Evolutionary conservation across 1,140 invertebrate species (phyloP), one percentile per base, ranked within the genome.

Genomic region (Caerostris darwini): DNA sequence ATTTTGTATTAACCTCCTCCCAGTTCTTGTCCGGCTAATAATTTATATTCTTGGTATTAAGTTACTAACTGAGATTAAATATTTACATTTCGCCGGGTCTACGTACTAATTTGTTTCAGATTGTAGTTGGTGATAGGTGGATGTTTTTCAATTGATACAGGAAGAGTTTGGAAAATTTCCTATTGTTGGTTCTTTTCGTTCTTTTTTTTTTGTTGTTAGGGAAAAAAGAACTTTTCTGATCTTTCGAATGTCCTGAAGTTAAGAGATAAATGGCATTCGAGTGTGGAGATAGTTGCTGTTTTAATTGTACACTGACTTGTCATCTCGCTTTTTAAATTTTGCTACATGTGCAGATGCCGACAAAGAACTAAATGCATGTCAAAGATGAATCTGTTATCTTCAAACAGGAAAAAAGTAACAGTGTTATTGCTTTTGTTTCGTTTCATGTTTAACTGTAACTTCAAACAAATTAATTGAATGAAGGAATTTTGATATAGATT

Each of bases 41-140:
- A 86, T 86, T 86, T 86, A 86, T 86, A 57, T 86, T 86, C 83
- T 61, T 61, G 57, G 83, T 50, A 86, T 86, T 86, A 86, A 86
- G 83, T 86, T 86, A 34, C 83, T 86, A 86, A 86, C 6, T 61
- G 19, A 86, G 83, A 86, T 86, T 86, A 86, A 86, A 86, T 61
- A 57, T 86, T 86, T 86, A 86, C 83, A 86, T 59, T 86, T 19
- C 58, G 8, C 10, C 19, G 57, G 19, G 17, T 59, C n/a, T 86
- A n/a, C 19, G 6, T 86, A n/a, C 83, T 86, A 86, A 86, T 86
- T 86, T 57, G 58, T 57, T 59, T 61, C 56, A 59, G 83, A 86
- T 86, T 59, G 10, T 86, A 86, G 19, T 71, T 19, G 19, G 19
- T 10, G 69, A 71, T 71, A 71, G 19, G 69, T 34, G 69, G 19